Evolutionary conservation across 2,797 vertebrate species (phyloP).

Genomic region (Mormyrops attenuatus): DNA sequence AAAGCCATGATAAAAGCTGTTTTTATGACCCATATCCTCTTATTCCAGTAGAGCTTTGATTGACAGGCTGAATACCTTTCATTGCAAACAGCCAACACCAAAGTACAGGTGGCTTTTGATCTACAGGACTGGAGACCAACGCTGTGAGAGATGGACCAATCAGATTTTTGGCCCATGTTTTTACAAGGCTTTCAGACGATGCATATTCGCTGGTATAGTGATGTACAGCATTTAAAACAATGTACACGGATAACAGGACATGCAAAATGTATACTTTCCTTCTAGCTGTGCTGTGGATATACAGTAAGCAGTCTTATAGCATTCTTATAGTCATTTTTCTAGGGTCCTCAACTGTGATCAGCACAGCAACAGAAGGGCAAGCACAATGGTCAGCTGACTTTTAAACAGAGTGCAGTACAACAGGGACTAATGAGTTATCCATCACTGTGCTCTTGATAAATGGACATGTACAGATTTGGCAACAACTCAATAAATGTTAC

Average conservation of each 20-base stretch:
- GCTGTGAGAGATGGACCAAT: not conserved
- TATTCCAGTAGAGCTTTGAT: not conserved
- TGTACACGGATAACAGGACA: not conserved
- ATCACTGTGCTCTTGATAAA: not conserved
- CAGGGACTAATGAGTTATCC: not conserved
- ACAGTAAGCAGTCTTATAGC: not conserved
- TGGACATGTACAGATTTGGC: not conserved
- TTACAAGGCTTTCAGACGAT: not conserved
- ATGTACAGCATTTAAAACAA: not conserved
- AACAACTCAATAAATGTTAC: constrained; percentile 2
- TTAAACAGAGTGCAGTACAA: not conserved
- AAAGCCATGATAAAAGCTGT: not conserved
- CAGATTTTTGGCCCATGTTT: not conserved
- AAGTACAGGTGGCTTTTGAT: not conserved
- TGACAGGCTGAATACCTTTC: not conserved
- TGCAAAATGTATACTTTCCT: not conserved
- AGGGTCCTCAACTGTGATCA: not conserved
- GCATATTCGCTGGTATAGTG: not conserved
- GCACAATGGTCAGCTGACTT: not conserved
- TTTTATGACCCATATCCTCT: not conserved
- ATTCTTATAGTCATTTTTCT: not conserved
- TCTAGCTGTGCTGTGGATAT: not conserved
- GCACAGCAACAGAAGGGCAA: not conserved
- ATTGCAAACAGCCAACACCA: not conserved
- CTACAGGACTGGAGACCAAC: not conserved